Conservation (phyloP, 2,797 vertebrate species). For the Rhinophrynus dorsalis region DNA sequence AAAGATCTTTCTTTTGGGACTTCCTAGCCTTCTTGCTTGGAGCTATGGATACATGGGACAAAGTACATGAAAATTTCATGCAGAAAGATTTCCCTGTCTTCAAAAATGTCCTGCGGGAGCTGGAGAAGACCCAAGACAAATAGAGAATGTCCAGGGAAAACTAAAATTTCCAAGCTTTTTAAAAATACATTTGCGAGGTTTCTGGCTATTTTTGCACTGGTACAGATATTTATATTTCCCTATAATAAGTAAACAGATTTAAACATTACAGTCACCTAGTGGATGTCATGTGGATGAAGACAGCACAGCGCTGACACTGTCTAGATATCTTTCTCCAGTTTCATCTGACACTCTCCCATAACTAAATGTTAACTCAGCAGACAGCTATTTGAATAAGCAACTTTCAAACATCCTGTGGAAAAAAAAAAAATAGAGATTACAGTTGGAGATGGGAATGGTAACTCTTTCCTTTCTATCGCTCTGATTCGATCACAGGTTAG, state of each 20-base stretch:
- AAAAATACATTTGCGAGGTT: slow-evolving; percentile 10
- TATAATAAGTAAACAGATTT: slow-evolving; percentile 17
- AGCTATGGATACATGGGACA: not conserved
- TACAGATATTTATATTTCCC: slow-evolving; percentile 29
- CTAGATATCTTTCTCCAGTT: slow-evolving; percentile 6
- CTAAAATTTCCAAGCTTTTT: too few species aligned
- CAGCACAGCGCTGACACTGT: not conserved
- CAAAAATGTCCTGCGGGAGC: slow-evolving; percentile 33
- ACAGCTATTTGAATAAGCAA: slow-evolving; percentile 42
- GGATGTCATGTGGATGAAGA: not conserved
- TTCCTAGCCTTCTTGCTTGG: not conserved
- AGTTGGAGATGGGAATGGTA: slow-evolving; percentile 33
- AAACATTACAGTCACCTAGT: not conserved
- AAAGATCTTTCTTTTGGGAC: not conserved
- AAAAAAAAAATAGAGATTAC: not conserved
- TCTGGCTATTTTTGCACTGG: slow-evolving; percentile 19
- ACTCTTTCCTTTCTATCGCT: slow-evolving; percentile 42
- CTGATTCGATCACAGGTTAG: slow-evolving; percentile 25
- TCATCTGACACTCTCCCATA: slow-evolving; percentile 11
- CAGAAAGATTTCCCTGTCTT: slow-evolving; percentile 28
- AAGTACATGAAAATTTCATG: slow-evolving; percentile 15
- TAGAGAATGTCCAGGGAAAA: not conserved
- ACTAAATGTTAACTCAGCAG: slow-evolving; percentile 24
- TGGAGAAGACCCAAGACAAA: slow-evolving; percentile 32
- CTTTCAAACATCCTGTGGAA: slow-evolving; percentile 44